phyloP scores from a whole-genome alignment of 2,888 invertebrate species.

The Drosophila tripunctata region DNA sequence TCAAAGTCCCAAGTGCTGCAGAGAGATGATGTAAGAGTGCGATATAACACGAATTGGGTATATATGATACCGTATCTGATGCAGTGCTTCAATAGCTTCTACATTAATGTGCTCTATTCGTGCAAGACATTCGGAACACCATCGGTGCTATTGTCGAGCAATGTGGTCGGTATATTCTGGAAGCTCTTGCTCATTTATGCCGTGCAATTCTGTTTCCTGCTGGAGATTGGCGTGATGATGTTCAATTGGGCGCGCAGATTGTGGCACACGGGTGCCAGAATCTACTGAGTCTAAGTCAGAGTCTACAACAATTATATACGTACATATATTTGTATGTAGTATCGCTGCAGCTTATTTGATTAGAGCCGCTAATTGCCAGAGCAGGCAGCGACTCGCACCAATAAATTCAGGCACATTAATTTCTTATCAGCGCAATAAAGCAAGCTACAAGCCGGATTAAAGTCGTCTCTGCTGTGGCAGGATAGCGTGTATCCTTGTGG shows the following conservation, averaged over 20 bases:
- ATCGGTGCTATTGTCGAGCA: neutral
- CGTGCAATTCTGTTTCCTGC: neutral
- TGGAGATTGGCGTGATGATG: neutral
- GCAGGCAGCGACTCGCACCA: slow-evolving; percentile 56
- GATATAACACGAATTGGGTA: neutral
- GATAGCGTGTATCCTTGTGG: slow-evolving; percentile 9
- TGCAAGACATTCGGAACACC: neutral
- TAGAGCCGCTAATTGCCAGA: slow-evolving; percentile 63
- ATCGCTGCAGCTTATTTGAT: slow-evolving; percentile 65
- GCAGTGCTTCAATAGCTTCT: neutral
- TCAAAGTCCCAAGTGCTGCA: neutral
- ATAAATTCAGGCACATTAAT: slow-evolving; percentile 72
- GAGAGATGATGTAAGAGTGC: neutral
- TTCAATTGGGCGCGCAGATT: neutral
- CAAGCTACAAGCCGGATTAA: slow-evolving; percentile 68
- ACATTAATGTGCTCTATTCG: neutral
- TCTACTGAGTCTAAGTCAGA: slow-evolving; percentile 41
- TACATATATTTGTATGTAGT: no score
- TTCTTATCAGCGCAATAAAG: slow-evolving; percentile 70
- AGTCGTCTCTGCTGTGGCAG: slow-evolving; percentile 24
- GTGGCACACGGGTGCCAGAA: neutral
- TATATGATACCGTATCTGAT: slow-evolving; percentile 2
- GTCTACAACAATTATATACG: no score
- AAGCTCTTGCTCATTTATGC: neutral
- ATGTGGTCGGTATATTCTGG: neutral